phyloP scores from a whole-genome alignment of 2,888 invertebrate genomes.

The Coenonympha arcania region DNA sequence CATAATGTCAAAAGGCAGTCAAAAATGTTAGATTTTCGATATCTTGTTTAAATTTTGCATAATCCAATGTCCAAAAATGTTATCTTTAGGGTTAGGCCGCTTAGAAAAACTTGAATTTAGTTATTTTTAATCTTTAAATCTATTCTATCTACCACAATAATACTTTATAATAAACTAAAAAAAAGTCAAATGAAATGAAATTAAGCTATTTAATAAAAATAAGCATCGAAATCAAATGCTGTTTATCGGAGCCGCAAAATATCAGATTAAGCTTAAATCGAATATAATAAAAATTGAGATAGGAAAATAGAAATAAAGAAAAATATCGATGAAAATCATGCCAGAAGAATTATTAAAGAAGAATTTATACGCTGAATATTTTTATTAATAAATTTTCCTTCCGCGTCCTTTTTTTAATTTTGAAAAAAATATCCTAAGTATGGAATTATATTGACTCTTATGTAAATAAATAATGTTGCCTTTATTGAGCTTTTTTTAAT shows the following conservation, averaged over 20 bases:
- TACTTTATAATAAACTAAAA: slow-evolving; percentile 9
- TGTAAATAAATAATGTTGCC: too few relatives aligned
- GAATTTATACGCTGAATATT: not conserved
- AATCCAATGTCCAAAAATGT: not conserved
- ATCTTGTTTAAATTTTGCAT: too few relatives aligned
- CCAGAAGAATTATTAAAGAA: slow-evolving; percentile 10
- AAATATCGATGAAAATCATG: slow-evolving; percentile 23
- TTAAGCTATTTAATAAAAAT: slow-evolving; percentile 6
- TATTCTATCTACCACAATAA: slow-evolving; percentile 18
- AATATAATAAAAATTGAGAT: slow-evolving; percentile 7
- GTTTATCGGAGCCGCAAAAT: not conserved
- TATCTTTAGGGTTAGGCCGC: not conserved
- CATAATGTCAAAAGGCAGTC: too few relatives aligned
- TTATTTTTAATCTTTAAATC: not conserved
- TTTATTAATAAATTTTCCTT: not conserved
- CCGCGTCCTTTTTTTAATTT: not conserved
- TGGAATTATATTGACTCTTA: too few relatives aligned
- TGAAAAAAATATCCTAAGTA: too few relatives aligned
- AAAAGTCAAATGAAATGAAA: slow-evolving; percentile 4
- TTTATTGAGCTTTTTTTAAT: too few relatives aligned
- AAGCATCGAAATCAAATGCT: slow-evolving; percentile 10
- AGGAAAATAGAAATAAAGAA: slow-evolving; percentile 2
- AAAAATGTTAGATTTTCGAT: too few relatives aligned
- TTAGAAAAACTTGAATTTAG: not conserved
- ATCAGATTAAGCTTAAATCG: not conserved